Base-by-base conservation (phyloP, 2,797 vertebrate species). In the Sebastiscus albofasciatus region DNA sequence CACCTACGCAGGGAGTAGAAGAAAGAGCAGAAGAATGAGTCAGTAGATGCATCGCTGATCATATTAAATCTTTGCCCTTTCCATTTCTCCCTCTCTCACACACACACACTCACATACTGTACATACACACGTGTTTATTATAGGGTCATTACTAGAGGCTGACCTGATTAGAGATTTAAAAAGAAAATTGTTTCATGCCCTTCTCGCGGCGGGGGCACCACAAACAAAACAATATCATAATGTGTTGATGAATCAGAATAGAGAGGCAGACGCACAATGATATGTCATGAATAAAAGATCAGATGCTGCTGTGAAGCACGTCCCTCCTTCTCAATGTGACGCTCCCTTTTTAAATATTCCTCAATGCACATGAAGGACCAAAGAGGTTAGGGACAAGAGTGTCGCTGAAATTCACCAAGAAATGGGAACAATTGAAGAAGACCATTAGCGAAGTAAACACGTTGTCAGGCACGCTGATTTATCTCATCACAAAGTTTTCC, bases 281-380 rank as follows among this genome's bases (percentile, higher is more conserved):
- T 60, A 75, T 46, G 68, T 65, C 58, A 90, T 92, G 90, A 94
- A 93, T 93, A 92, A 92, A 91, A 92, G 83, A 94, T 93, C 79
- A 85, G 87, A 81, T 73, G 69, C 73, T 55, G 72, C 81, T 77
- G 80, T 67, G 79, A 79, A 89, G 81, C 79, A 69, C 24, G 33
- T 83, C 86, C 86, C 77, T 82, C 46, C 36, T 75, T 86, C 72
- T 74, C 80, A 87, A 76, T 75, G 74, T 36, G 86, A 81, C 26
- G 36, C 78, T 70, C 54, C 52, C 76, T 89, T 72, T 49, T 90
- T 74, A 87, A 58, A 87, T 87, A 86, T 85, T 90, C 78, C 24
- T 80, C 31, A 13, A 60, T 31, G 62, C 78, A 77, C 82, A 80
- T 42, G 68, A 82, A 81, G 72, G 78, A 74, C 78, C 86, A 70